Percentiles rank a stretch among this genome's conserved stretches.
These are phyloP conservation scores for Lasius platythorax DNA, from an alignment of 2,888 invertebrate species.

Conservation along the genomic window DNA sequence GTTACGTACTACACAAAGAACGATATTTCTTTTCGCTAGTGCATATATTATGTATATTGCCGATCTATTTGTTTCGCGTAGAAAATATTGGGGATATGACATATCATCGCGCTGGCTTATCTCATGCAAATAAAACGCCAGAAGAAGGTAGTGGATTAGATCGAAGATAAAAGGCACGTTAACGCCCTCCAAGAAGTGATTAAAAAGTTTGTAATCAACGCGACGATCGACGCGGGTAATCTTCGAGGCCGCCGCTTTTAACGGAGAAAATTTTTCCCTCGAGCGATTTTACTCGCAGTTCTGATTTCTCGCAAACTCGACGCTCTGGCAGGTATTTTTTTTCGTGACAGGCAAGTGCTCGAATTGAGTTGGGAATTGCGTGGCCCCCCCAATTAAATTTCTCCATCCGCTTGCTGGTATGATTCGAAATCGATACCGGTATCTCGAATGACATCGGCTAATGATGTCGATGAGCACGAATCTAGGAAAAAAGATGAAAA, in stretches of 20 bases:
- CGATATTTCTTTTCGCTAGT: background rate
- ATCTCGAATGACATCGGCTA: slow-evolving; percentile 75
- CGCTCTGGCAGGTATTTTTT: slow-evolving; percentile 60
- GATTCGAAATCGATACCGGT: slow-evolving; percentile 75
- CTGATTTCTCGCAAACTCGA: slow-evolving; percentile 64
- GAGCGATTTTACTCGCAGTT: slow-evolving; percentile 66
- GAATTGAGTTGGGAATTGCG: slow-evolving; percentile 80
- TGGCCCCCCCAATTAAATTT: slow-evolving; percentile 80
- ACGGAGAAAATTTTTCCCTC: slow-evolving; percentile 69
- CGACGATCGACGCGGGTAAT: slow-evolving; percentile 47
- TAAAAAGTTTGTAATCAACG: slow-evolving; percentile 48
- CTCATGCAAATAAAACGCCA: background rate
- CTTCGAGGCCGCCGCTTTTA: slow-evolving; percentile 60
- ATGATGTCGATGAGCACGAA: slow-evolving; percentile 70
- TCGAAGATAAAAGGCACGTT: slow-evolving; percentile 27
- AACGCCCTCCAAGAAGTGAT: slow-evolving; percentile 20
- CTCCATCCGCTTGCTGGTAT: slow-evolving; percentile 72
- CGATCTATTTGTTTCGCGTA: background rate
- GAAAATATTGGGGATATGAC: background rate
- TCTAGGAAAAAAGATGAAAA: slow-evolving; percentile 35
- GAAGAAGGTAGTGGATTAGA: background rate
- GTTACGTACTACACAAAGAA: background rate
- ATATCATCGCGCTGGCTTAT: background rate
- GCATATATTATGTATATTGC: background rate
- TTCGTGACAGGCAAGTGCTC: slow-evolving; percentile 65